Percentiles rank a stretch among this genome's conserved stretches.
These are phyloP conservation scores for Spatula clypeata DNA, from an alignment of 2,797 vertebrate species.

Conservation along the genomic window DNA sequence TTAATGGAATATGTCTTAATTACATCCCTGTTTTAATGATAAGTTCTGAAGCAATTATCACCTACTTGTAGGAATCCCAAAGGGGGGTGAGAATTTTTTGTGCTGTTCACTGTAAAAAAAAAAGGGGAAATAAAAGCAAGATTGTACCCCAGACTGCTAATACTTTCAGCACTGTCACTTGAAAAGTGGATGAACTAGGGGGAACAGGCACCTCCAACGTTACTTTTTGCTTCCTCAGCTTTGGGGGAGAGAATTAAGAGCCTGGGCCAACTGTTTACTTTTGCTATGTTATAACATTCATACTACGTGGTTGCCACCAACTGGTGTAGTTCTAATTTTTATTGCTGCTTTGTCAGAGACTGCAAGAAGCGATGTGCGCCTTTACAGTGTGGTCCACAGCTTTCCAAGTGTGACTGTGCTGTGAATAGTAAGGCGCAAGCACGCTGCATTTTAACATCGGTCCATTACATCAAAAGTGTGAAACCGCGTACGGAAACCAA, in stretches of 20 bases:
- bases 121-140: not conserved
- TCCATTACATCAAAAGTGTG: not conserved
- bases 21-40: not conserved
- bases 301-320: not conserved
- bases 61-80: not conserved
- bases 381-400: not conserved
- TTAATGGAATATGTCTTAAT: slow-evolving; percentile 27
- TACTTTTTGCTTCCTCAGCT: not conserved
- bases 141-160: not conserved
- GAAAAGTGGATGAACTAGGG: not conserved
- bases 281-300: fast-evolving
- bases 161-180: not conserved
- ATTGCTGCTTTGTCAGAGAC: fast-evolving
- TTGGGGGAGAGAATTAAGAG: not conserved
- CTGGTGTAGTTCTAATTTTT: not conserved
- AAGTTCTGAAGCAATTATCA: not conserved
- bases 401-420: not conserved
- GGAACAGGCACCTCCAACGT: fast-evolving
- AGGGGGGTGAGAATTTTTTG: not conserved
- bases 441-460: fast-evolving
- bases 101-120: not conserved
- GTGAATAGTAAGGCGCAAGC: not conserved
- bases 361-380: fast-evolving
- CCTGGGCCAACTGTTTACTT: not conserved
- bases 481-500: slow-evolving; percentile 52